These are phyloP conservation scores for Hecatera dysodea DNA, from an alignment of 2,888 invertebrate species.

Conservation along the genomic window DNA sequence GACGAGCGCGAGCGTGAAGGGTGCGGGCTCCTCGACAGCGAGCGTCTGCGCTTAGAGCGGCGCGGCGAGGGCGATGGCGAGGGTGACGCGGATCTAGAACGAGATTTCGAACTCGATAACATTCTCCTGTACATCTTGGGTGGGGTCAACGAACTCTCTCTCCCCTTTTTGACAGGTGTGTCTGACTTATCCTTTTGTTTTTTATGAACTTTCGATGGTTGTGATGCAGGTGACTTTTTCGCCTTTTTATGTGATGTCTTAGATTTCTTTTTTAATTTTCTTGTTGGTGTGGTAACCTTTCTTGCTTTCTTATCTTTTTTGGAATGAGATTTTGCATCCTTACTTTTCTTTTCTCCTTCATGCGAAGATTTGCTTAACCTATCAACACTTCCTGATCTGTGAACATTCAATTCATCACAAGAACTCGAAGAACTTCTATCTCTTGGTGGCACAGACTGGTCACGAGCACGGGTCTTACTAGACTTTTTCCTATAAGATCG, in stretches of 20 bases:
- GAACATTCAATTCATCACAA: constrained; percentile 70
- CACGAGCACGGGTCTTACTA: constrained; percentile 64
- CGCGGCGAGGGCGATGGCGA: constrained; percentile 72
- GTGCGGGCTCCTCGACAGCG: constrained; percentile 62
- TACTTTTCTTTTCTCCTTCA: constrained; percentile 65
- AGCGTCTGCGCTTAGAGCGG: constrained; percentile 68
- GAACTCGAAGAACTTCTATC: constrained; percentile 71
- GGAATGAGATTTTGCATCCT: constrained; percentile 70
- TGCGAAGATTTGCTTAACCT: constrained; percentile 74
- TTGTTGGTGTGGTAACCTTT: constrained; percentile 62
- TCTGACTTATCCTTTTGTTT: constrained; percentile 72
- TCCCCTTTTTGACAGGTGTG: constrained; percentile 73
- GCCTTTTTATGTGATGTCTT: constrained; percentile 74
- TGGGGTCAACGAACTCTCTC: constrained; percentile 83
- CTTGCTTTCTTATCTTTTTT: constrained; percentile 71
- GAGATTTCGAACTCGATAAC: constrained; percentile 80
- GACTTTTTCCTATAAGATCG: constrained; percentile 76
- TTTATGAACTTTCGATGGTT: constrained; percentile 77
- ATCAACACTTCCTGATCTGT: constrained; percentile 67
- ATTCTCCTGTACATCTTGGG: constrained; percentile 83
- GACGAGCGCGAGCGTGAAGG: constrained; percentile 72
- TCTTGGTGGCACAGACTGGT: constrained; percentile 76
- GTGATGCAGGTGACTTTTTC: constrained; percentile 77
- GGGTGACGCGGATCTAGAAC: constrained; percentile 70
- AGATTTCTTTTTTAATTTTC: constrained; percentile 69